Conservation (phyloP, 1,140 invertebrate genomes). For the Tenebrio molitor region DNA sequence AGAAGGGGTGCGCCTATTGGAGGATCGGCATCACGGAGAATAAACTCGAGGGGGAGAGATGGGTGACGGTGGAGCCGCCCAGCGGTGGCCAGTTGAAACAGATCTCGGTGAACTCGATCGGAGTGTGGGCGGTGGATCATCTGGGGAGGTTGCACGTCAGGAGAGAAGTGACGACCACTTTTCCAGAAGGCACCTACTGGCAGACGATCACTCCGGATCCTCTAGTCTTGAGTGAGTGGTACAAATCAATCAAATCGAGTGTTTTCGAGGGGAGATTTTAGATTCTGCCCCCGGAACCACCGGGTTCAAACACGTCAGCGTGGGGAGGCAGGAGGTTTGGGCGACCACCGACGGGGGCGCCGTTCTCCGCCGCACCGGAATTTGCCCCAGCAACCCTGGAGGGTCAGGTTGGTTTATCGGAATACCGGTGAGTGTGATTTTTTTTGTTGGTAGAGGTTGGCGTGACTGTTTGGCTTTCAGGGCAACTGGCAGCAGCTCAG, state of each 20-base stretch:
- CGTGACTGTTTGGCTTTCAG: slow-evolving; percentile 50
- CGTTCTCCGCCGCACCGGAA: slow-evolving; percentile 79
- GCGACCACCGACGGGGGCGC: slow-evolving; percentile 79
- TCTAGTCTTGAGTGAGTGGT: slow-evolving; percentile 68
- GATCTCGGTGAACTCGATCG: slow-evolving; percentile 78
- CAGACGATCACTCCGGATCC: slow-evolving; percentile 72
- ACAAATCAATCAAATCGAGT: not conserved
- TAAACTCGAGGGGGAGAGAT: slow-evolving; percentile 74
- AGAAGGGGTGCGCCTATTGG: slow-evolving; percentile 87
- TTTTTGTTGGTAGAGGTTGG: slow-evolving; percentile 1
- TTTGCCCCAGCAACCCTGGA: slow-evolving; percentile 76
- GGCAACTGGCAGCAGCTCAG: slow-evolving; percentile 61
- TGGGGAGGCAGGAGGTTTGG: slow-evolving; percentile 78
- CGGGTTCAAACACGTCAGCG: slow-evolving; percentile 77
- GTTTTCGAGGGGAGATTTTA: slow-evolving; percentile 45
- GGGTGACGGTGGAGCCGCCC: slow-evolving; percentile 77
- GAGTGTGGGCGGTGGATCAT: slow-evolving; percentile 80
- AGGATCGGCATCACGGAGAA: slow-evolving; percentile 77
- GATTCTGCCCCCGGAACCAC: slow-evolving; percentile 60
- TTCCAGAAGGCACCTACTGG: slow-evolving; percentile 84
- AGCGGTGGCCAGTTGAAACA: slow-evolving; percentile 79
- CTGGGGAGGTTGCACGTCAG: slow-evolving; percentile 76
- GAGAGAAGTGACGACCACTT: slow-evolving; percentile 75
- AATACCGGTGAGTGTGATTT: slow-evolving; percentile 72
- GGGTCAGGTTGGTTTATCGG: slow-evolving; percentile 84